Percentiles rank a stretch among this genome's conserved stretches.
Conservation (phyloP, 2,888 invertebrate species). For the Steinernema hermaphroditum region DNA sequence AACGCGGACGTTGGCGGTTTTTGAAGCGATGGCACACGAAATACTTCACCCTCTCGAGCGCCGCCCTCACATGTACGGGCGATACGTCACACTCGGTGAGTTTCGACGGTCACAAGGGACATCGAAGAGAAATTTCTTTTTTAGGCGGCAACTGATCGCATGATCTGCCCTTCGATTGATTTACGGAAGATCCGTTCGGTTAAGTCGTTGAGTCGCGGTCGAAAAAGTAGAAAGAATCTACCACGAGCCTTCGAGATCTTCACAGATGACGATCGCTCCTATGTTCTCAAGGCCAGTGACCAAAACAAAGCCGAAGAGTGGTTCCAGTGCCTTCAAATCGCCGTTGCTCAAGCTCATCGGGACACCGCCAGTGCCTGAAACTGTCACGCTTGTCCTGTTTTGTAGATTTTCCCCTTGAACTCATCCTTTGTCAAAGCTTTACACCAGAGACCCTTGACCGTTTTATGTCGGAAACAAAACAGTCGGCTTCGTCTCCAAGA, state of each 20-base stretch:
- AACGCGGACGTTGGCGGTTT: constrained; percentile 86
- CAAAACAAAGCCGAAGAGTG: constrained; percentile 92
- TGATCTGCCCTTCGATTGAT: constrained; percentile 73
- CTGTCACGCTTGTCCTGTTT: too few species aligned
- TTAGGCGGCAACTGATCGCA: constrained; percentile 2
- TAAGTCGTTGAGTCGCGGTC: constrained; percentile 82
- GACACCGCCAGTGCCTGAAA: constrained; percentile 11
- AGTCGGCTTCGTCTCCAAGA: too few species aligned
- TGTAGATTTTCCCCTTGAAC: too few species aligned
- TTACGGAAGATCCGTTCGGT: constrained; percentile 90
- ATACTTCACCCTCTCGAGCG: constrained; percentile 89
- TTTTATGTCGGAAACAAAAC: too few species aligned
- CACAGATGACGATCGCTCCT: constrained; percentile 80
- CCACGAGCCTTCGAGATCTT: constrained; percentile 96
- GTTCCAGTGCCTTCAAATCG: constrained; percentile 90
- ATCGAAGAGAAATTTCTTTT: not conserved
- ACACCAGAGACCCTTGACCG: too few species aligned
- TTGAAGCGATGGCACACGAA: constrained; percentile 88
- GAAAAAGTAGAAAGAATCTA: constrained; percentile 76
- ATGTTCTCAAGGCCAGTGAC: constrained; percentile 89
- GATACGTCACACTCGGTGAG: constrained; percentile 23
- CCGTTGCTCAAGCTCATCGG: constrained; percentile 78
- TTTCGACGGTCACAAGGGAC: not conserved
- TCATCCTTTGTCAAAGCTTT: too few species aligned
- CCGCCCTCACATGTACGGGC: constrained; percentile 80